These are phyloP conservation scores for Drosophila monieri DNA, from an alignment of 2,888 invertebrate genomes.

Conservation along the genomic window DNA sequence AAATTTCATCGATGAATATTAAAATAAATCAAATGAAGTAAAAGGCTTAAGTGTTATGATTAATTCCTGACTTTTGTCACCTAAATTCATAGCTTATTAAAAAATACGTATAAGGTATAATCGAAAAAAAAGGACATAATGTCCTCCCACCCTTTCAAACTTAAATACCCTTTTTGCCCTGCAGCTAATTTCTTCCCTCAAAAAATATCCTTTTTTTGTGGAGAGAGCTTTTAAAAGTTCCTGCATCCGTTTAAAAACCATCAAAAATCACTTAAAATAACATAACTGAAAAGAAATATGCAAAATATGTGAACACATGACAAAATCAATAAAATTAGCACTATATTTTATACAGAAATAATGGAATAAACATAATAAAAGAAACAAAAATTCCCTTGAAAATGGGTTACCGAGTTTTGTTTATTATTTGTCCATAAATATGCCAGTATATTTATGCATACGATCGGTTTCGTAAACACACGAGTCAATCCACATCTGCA, in stretches of 20 bases:
- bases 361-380: not conserved
- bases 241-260: not conserved
- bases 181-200: not conserved
- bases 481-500: slow-evolving; percentile 13
- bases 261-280: slow-evolving; percentile 1
- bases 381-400: not conserved
- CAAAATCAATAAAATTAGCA: slow-evolving; percentile 3
- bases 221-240: not conserved
- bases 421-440: slow-evolving; percentile 26
- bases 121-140: not conserved
- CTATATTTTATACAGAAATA: not conserved
- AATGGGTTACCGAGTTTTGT: not conserved
- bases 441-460: slow-evolving; percentile 20
- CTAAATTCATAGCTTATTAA: not conserved
- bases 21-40: too few species aligned
- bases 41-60: not conserved
- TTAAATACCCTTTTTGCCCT: not conserved
- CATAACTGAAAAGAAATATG: not conserved
- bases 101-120: not conserved
- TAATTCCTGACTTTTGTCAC: not conserved
- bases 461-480: slow-evolving; percentile 23
- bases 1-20: not conserved
- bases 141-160: too few species aligned
- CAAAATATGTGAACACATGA: not conserved
- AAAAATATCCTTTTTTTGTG: not conserved